Evolutionary conservation across 92 coral and sea anemone genomes (phyloP).

Genomic region (Blastomussa wellsi): DNA sequence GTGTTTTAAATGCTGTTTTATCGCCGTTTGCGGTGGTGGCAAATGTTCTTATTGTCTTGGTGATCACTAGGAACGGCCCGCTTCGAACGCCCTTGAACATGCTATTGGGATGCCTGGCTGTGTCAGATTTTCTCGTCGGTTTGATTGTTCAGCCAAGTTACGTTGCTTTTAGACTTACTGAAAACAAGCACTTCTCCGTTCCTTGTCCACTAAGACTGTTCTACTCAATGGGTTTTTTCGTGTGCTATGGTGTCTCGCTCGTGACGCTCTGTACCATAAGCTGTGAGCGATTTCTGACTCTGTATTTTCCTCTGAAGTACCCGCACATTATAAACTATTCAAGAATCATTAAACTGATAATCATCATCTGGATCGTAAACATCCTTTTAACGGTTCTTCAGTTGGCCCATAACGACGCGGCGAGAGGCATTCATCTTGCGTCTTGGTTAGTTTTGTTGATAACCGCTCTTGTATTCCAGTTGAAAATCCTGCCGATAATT

Average conservation of each 20-base stretch:
- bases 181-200: constrained; percentile 52
- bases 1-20: constrained; percentile 54
- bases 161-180: constrained; percentile 59
- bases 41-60: constrained; percentile 56
- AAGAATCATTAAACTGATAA: constrained; percentile 62
- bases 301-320: constrained; percentile 67
- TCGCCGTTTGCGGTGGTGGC: constrained; percentile 68
- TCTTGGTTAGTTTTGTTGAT: constrained; percentile 61
- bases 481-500: constrained; percentile 55
- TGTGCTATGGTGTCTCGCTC: constrained; percentile 73
- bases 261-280: constrained; percentile 87
- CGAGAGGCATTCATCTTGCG: constrained; percentile 60
- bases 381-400: constrained; percentile 63
- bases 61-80: constrained; percentile 36
- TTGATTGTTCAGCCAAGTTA: constrained; percentile 79
- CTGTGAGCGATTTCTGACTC: constrained; percentile 70
- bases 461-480: constrained; percentile 52
- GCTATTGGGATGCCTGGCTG: constrained; percentile 68
- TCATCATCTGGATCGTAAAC: constrained; percentile 42
- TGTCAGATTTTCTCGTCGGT: constrained; percentile 71
- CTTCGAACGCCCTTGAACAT: constrained; percentile 75
- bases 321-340: constrained; percentile 46
- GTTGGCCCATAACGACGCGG: constrained; percentile 66
- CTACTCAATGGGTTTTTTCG: constrained; percentile 78
- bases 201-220: constrained; percentile 62